Percentiles rank a stretch among this genome's conserved stretches.
Conservation (phyloP, 2,888 invertebrate species). For the Xylota sylvarum region DNA sequence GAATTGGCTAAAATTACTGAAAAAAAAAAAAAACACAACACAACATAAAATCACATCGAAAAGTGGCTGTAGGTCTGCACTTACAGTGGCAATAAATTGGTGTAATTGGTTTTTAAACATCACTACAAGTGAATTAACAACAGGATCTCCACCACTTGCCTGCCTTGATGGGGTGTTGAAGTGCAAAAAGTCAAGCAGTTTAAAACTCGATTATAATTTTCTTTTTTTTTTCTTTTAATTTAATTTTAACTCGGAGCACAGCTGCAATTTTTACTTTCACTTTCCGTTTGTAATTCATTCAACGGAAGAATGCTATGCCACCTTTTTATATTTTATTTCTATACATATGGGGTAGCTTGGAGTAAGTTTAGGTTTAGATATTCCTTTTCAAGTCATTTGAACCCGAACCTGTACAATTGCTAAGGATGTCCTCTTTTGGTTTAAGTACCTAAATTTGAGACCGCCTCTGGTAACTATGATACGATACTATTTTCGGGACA, state of each 20-base stretch:
- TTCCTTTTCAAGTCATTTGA: too few relatives aligned
- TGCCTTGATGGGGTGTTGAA: not conserved
- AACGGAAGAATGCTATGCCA: not conserved
- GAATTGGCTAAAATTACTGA: conserved; percentile 65
- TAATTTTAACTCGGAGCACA: conserved; percentile 38
- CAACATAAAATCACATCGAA: not conserved
- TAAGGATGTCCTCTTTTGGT: too few relatives aligned
- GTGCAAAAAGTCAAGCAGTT: conserved; percentile 42
- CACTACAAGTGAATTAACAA: conserved; percentile 76
- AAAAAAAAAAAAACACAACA: conserved; percentile 21
- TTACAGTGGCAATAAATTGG: conserved; percentile 70
- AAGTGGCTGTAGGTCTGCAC: conserved; percentile 48
- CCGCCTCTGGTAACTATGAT: too few relatives aligned
- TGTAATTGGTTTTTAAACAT: conserved; percentile 75
- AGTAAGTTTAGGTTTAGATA: too few relatives aligned
- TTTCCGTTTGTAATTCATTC: conserved; percentile 21
- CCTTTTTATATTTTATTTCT: too few relatives aligned
- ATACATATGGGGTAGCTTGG: too few relatives aligned
- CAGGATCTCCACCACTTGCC: conserved; percentile 2
- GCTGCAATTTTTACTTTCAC: conserved; percentile 37
- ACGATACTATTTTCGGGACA: too few relatives aligned
- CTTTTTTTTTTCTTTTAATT: conserved; percentile 45
- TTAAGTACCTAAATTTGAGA: too few relatives aligned
- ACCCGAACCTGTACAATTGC: too few relatives aligned
- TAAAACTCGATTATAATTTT: conserved; percentile 68